Percentiles rank a stretch among this genome's conserved stretches.
Evolutionary conservation across 2,797 vertebrate species (phyloP).

Genomic region (Hoplostethus atlanticus): DNA sequence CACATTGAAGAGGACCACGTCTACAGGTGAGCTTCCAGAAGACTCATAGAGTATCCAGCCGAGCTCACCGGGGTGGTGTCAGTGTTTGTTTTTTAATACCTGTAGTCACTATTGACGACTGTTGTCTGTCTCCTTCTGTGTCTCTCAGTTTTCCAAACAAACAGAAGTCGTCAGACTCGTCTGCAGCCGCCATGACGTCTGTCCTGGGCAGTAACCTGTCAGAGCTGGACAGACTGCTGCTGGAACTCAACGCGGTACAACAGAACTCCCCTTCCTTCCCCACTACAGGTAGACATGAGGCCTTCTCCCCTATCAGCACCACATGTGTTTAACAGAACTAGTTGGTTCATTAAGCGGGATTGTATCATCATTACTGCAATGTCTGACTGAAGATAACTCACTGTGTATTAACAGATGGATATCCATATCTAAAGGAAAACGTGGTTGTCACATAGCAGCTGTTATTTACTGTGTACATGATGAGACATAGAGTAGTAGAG

Average conservation of each 20-base stretch:
- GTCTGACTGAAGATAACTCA: no score
- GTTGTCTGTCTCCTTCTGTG: conserved; percentile 6
- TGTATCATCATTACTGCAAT: no score
- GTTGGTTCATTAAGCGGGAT: neutral
- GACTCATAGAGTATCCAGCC: neutral
- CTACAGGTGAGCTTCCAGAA: conserved; percentile 88
- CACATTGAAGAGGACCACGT: conserved; percentile 96
- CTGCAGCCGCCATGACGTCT: conserved; percentile 90
- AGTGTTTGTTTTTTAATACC: neutral
- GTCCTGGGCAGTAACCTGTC: conserved; percentile 96
- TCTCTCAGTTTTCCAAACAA: conserved; percentile 95
- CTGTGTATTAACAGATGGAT: neutral
- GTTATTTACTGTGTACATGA: neutral
- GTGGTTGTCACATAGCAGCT: neutral
- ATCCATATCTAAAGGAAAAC: neutral
- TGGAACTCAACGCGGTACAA: conserved; percentile 96
- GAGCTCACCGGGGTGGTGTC: neutral
- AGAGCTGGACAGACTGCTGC: conserved; percentile 94
- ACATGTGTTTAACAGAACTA: conserved; percentile 8
- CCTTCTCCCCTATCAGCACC: neutral
- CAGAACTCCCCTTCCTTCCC: conserved; percentile 89
- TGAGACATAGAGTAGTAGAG: neutral
- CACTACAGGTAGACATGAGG: conserved; percentile 84
- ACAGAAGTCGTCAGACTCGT: conserved; percentile 92
- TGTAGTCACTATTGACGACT: neutral